A percentile compares a stretch with the other conserved stretches of the same genome.
Evolutionary conservation across 2,797 vertebrate genomes (phyloP).

Genomic region (Mycteria americana): DNA sequence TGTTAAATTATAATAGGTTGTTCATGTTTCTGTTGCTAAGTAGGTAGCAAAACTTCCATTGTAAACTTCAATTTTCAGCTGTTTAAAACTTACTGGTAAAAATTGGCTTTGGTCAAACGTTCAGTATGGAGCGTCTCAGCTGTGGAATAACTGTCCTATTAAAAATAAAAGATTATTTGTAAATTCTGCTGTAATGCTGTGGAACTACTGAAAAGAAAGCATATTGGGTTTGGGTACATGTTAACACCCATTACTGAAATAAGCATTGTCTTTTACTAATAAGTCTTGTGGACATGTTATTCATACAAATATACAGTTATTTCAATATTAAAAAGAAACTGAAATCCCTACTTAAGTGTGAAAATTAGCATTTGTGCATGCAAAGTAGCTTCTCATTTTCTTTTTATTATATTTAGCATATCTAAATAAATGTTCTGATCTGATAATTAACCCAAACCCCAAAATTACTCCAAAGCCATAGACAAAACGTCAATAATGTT

Average conservation of each 20-base stretch:
- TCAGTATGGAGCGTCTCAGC: not conserved
- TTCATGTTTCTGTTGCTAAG: constrained; percentile 39
- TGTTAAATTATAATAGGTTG: constrained; percentile 64
- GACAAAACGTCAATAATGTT: not conserved
- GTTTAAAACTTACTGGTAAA: constrained; percentile 30
- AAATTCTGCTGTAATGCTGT: not conserved
- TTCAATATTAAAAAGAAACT: not conserved
- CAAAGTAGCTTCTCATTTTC: not conserved
- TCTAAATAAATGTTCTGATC: not conserved
- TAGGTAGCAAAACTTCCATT: not conserved
- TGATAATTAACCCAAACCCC: not conserved
- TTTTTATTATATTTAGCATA: not conserved
- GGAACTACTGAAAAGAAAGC: not conserved
- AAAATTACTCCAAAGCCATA: not conserved
- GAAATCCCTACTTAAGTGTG: not conserved
- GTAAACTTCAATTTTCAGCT: constrained; percentile 60
- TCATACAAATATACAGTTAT: not conserved
- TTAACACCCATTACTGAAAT: not conserved
- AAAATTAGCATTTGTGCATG: not conserved
- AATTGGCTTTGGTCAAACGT: not conserved
- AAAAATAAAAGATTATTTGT: not conserved
- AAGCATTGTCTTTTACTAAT: not conserved
- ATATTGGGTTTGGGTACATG: not conserved
- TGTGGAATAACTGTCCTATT: not conserved
- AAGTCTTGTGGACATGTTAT: not conserved